Percentiles rank a stretch among this genome's conserved stretches.
Conservation (phyloP, 2,888 invertebrate genomes). For the Dryobotodes eremita region DNA sequence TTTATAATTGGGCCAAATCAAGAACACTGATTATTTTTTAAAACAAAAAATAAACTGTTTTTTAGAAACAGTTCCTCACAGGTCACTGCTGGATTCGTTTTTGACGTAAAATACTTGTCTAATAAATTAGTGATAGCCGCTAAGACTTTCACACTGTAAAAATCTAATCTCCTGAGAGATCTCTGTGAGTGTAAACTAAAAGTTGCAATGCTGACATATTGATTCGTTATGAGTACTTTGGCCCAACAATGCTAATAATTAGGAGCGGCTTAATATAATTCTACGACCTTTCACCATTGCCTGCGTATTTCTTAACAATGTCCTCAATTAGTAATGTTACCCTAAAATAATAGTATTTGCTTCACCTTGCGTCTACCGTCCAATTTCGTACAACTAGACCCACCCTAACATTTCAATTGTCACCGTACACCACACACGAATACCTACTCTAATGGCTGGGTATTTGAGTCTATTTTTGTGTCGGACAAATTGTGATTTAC, state of each 20-base stretch:
- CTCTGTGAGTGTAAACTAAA: not conserved
- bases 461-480: conserved; percentile 72
- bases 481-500: conserved; percentile 78
- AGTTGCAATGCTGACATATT: conserved; percentile 4
- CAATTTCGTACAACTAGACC: conserved; percentile 71
- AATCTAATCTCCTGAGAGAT: not conserved
- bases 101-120: not conserved
- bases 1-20: not conserved
- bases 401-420: conserved; percentile 81
- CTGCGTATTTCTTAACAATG: conserved; percentile 72
- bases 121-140: not conserved
- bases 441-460: conserved; percentile 68
- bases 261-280: conserved; percentile 51
- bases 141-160: not conserved
- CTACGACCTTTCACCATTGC: conserved; percentile 43
- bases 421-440: conserved; percentile 65
- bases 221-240: not conserved
- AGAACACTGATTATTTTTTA: not conserved
- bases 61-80: not conserved
- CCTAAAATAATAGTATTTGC: conserved; percentile 80
- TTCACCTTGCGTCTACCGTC: conserved; percentile 78
- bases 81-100: not conserved
- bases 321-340: conserved; percentile 80
- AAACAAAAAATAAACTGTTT: too few relatives aligned
- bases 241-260: conserved; percentile 51